Percentiles rank a stretch among this genome's conserved stretches.
These are phyloP conservation scores for Calyptommatus sinebrachiatus DNA, from an alignment of 2,113 vertebrate species.

Conservation along the genomic window DNA sequence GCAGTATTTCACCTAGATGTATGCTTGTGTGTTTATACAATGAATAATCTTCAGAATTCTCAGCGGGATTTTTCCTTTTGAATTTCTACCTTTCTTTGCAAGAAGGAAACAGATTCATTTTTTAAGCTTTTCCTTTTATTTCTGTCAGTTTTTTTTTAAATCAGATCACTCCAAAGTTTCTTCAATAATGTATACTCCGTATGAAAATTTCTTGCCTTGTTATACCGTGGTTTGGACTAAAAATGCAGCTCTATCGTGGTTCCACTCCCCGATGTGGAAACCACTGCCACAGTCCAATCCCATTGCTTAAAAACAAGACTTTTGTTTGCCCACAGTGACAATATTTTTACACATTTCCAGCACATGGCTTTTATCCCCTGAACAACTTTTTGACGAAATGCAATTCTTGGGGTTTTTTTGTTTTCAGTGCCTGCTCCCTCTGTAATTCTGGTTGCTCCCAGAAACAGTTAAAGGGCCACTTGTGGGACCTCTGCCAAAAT, in stretches of 20 bases:
- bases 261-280: background rate
- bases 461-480: too few relatives aligned
- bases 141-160: background rate
- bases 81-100: background rate
- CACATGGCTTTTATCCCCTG: too few relatives aligned
- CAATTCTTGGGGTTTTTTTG: too few relatives aligned
- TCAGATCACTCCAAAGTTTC: slow-evolving; percentile 35
- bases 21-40: background rate
- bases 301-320: too few relatives aligned
- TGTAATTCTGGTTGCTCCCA: too few relatives aligned
- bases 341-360: too few relatives aligned
- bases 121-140: slow-evolving; percentile 13
- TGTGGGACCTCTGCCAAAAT: too few relatives aligned
- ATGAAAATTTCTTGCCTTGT: slow-evolving; percentile 14
- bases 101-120: slow-evolving; percentile 13
- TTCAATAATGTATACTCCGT: slow-evolving; percentile 30
- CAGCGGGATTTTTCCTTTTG: background rate
- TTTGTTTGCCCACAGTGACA: too few relatives aligned
- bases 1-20: background rate
- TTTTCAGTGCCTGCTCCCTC: too few relatives aligned
- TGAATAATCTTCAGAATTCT: slow-evolving; percentile 2
- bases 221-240: background rate
- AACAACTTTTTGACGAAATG: too few relatives aligned
- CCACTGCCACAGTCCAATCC: too few relatives aligned
- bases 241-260: background rate